A percentile compares a stretch with the other conserved stretches of the same genome.
These are phyloP conservation scores for Apodemus speciosus DNA, from an alignment of 2,113 vertebrate species.

Conservation along the genomic window DNA sequence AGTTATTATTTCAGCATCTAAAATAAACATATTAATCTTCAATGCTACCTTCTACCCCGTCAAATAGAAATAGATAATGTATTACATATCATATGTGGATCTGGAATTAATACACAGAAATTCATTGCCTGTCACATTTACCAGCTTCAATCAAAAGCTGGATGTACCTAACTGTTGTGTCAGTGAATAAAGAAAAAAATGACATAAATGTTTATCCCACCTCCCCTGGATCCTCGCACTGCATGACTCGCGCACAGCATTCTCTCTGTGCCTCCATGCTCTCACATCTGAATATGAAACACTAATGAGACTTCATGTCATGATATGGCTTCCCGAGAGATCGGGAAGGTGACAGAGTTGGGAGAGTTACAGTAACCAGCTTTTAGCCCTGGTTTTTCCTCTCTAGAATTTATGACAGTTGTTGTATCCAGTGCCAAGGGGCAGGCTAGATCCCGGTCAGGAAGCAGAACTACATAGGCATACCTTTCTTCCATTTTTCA, in stretches of 20 bases:
- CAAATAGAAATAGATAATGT: background rate
- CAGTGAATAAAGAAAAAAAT: background rate
- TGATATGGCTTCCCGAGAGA: background rate
- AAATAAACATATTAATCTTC: slow-evolving; percentile 42
- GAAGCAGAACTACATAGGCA: background rate
- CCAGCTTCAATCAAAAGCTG: background rate
- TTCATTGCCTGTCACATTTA: slow-evolving; percentile 21
- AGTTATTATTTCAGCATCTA: slow-evolving; percentile 31
- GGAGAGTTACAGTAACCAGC: background rate
- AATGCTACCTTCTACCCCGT: background rate
- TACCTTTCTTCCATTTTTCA: slow-evolving; percentile 17
- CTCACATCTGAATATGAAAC: background rate
- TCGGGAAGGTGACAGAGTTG: background rate
- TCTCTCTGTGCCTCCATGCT: background rate
- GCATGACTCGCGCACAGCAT: rapidly evolving
- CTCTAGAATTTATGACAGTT: slow-evolving; percentile 27
- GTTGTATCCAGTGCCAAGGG: slow-evolving; percentile 39
- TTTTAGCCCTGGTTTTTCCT: background rate
- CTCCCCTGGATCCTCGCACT: background rate
- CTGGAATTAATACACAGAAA: background rate
- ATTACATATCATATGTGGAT: background rate
- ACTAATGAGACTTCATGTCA: background rate
- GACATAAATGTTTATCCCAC: background rate
- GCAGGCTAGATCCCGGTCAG: background rate
- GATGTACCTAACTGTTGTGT: background rate